phyloP scores from a whole-genome alignment of 2,113 vertebrate genomes.

The Clinocottus analis region DNA sequence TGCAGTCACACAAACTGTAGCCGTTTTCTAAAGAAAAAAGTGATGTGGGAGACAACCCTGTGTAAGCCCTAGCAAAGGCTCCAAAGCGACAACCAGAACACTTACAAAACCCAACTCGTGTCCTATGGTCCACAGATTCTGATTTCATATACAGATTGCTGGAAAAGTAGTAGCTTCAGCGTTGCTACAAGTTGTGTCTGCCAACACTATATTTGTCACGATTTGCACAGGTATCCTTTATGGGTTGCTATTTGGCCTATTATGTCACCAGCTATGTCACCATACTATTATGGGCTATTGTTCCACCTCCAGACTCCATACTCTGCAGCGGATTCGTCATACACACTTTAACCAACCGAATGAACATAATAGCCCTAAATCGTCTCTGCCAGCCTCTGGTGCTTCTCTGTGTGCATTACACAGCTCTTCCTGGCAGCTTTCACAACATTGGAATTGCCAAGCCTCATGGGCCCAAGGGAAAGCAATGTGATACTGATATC shows the following conservation, averaged over 20 bases:
- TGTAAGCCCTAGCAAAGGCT: neutral
- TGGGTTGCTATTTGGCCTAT: no score
- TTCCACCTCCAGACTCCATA: neutral
- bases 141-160: no score
- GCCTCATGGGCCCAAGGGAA: constrained; percentile 4
- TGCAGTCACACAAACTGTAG: no score
- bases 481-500: constrained; percentile 18
- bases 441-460: constrained; percentile 6
- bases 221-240: neutral
- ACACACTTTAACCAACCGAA: constrained; percentile 8
- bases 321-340: neutral
- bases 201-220: neutral
- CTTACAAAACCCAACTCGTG: no score
- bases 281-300: neutral
- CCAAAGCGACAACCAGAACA: neutral
- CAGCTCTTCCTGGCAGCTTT: constrained; percentile 10
- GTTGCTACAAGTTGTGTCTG: neutral
- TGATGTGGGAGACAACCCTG: no score
- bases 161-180: neutral
- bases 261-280: no score
- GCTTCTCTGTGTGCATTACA: constrained; percentile 10
- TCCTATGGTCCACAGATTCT: no score
- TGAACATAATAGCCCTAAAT: constrained; percentile 8
- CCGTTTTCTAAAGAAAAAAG: no score
- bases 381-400: neutral